Evolutionary conservation across 2,113 vertebrate genomes (phyloP), one percentile per base, ranked within the genome.

Genomic region (Aegotheles bennettii): DNA sequence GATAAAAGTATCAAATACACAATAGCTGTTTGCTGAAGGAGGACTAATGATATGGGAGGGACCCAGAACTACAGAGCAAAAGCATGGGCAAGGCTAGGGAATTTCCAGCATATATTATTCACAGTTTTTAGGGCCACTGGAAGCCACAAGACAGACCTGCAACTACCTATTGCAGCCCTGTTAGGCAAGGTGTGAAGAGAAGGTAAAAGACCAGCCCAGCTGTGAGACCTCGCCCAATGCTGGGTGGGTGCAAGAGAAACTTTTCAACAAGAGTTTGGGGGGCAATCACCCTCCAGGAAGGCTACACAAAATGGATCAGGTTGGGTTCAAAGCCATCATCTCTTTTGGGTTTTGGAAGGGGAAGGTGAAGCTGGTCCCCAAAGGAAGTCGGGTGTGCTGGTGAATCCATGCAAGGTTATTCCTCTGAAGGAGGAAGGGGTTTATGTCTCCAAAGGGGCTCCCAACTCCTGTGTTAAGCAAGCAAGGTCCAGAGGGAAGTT

Each of bases 1-100:
- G 86, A 91, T 94, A 87, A 89, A 94, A 90, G 93, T 91, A 87
- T 84, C 81, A 5, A 85, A 64, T 59, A 71, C 81, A 79, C 75
- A 50, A 64, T 24, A 76, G 86, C 43, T 86, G 75, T 94, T 96
- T 96, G 86, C 95, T 1, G 4, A 89, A 42, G 80, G 79, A 91
- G 90, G 94, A 69, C 76, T 90, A 21, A 84, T 57, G 90, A 86
- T 42, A 65, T 4, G 95, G 82, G 92, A 84, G 84, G 87, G 14
- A 60, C 89, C 19, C 43, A 26, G 40, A 69, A 43, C 64, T 73
- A 47, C 45, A 38, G 54, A 51, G 80, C 16, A 16, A n/a, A 78
- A 81, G 38, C 31, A 21, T 16, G 19, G 87, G 81, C 92, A 33
- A 59, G 87, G 83, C 85, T 40, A 26, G 92, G 94, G 92, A 95